phyloP scores from a whole-genome alignment of 2,113 vertebrate species.

The Tursiops truncatus region DNA sequence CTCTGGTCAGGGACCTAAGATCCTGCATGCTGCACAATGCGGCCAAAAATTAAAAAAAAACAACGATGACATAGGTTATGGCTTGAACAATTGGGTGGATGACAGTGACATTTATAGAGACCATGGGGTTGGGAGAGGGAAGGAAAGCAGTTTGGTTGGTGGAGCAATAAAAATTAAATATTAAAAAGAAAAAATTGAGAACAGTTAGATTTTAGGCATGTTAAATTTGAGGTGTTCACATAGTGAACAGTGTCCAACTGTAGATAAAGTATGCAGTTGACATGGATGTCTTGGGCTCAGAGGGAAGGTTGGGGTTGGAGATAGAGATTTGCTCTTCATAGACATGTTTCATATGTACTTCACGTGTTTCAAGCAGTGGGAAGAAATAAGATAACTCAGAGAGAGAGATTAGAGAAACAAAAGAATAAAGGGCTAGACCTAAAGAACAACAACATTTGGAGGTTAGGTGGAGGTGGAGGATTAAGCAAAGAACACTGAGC shows the following conservation, averaged over 20 bases:
- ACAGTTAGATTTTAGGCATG: not conserved
- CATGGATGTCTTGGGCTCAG: not conserved
- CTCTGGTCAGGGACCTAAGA: too few relatives aligned
- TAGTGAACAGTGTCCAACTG: too few relatives aligned
- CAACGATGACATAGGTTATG: not conserved
- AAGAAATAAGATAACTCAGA: not conserved
- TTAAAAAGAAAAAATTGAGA: not conserved
- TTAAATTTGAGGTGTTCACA: not conserved
- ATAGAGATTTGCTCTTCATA: not conserved
- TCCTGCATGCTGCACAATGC: too few relatives aligned
- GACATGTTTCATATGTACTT: not conserved
- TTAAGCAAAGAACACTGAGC: not conserved
- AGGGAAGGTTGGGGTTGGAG: too few relatives aligned
- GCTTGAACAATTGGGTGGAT: not conserved
- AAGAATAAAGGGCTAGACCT: not conserved
- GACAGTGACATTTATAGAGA: not conserved
- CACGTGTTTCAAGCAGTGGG: not conserved
- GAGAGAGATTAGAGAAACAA: not conserved
- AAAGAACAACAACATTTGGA: not conserved
- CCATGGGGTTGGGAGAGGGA: not conserved
- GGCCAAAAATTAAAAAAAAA: too few relatives aligned
- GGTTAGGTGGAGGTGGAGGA: not conserved
- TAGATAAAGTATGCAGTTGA: not conserved
- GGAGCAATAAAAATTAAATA: not conserved
- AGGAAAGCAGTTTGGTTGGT: not conserved